Evolutionary conservation across 2,113 vertebrate species (phyloP), one percentile per base, ranked within the genome.

Genomic region (Sylvia atricapilla): DNA sequence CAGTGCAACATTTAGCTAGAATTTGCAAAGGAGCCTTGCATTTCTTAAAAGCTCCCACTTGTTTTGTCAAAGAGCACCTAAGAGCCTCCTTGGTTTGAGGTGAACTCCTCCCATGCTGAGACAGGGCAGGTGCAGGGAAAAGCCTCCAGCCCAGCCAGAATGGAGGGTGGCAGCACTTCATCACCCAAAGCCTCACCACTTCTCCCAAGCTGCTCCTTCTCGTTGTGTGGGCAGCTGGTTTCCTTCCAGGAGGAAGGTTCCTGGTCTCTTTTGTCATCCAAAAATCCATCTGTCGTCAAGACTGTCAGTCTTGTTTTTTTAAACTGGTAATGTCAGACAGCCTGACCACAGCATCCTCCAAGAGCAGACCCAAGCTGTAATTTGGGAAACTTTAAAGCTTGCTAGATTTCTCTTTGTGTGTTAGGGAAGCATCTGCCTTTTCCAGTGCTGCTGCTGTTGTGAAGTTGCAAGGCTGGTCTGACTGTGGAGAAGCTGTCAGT

Each of bases 201-300:
- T 90, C 52, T 90, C 93, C 47, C 44, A 74, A 8, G 76, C 68
- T 85, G 50, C 76, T 89, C 31, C 50, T 82, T 95, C 94, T 90
- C 20, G 19, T 86, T 95, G 72, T 96, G 90, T 96, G 93, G 93
- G 89, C 68, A 92, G 50, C 69, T 95, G 81, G 39, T 94, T 97
- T 95, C 70, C 64, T 89, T 91, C 95, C 93, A 93, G 50, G 24
- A 88, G 63, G 63, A 93, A 85, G 50, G 77, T 78, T 93, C 27
- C 55, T 89, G 67, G 70, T 46, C 46, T 70, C 30, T 63, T 82
- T 56, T 91, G 35, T 88, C 70, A 80, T 95, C 89, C 84, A 94
- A 74, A 93, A 91, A 89, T 94, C 86, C 96, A 93, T 96, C 93
- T 94, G 93, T 93, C 93, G 85, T 94, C 81, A 94, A 95, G 91